These are phyloP conservation scores for Spermophilus dauricus DNA, from an alignment of 2,113 vertebrate species.

Conservation along the genomic window DNA sequence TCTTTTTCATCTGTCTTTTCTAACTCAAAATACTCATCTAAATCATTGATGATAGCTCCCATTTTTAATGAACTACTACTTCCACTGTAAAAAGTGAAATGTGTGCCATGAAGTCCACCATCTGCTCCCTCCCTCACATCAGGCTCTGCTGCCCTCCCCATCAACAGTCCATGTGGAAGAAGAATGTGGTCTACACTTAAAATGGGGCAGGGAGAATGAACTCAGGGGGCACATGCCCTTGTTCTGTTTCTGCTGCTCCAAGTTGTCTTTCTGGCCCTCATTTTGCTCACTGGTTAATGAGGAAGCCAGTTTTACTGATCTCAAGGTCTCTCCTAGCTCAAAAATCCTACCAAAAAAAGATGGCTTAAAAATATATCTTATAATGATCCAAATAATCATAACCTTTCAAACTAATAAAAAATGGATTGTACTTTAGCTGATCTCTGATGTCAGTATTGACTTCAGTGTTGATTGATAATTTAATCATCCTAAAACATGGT, in stretches of 20 bases:
- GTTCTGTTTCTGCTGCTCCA: neutral
- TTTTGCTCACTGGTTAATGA: neutral
- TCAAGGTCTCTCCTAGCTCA: neutral
- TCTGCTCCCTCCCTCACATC: fast-evolving
- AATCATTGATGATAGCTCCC: neutral
- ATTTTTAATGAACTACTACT: neutral
- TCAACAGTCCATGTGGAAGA: neutral
- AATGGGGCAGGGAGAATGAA: fast-evolving
- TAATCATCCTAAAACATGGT: slow-evolving; percentile 74
- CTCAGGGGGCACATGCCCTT: neutral
- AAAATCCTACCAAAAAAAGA: neutral
- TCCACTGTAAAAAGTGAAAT: neutral
- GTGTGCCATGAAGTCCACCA: neutral
- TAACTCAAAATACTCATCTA: neutral
- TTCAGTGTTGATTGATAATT: slow-evolving; percentile 60
- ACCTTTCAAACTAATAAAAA: neutral
- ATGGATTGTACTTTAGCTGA: slow-evolving; percentile 25
- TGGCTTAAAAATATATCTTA: neutral
- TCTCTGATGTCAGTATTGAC: slow-evolving; percentile 68
- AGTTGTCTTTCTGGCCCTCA: neutral
- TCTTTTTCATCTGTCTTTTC: neutral
- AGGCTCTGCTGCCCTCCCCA: neutral
- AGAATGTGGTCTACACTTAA: neutral
- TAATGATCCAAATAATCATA: slow-evolving; percentile 24
- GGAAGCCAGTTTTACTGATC: neutral